These are phyloP conservation scores for Flexamia atlantica DNA, from an alignment of 2,888 invertebrate genomes.

Conservation along the genomic window DNA sequence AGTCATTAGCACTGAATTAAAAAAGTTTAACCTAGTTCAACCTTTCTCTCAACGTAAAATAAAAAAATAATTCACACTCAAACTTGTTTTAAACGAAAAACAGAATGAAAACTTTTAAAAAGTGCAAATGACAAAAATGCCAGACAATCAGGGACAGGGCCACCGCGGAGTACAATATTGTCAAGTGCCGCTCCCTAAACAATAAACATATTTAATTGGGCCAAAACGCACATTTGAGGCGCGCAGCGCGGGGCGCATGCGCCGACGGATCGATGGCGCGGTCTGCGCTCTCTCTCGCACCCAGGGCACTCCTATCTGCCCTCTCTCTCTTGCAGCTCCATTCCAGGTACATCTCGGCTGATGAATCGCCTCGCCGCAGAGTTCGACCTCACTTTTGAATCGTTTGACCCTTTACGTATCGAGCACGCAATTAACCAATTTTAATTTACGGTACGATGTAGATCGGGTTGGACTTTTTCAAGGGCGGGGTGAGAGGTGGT, in stretches of 20 bases:
- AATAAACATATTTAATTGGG: conserved; percentile 50
- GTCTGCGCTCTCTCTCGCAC: conserved; percentile 31
- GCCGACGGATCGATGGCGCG: conserved; percentile 22
- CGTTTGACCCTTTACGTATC: neutral
- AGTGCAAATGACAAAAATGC: neutral
- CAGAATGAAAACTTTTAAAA: no score
- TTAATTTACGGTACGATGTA: no score
- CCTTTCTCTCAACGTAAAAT: no score
- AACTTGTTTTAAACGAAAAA: no score
- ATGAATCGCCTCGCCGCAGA: conserved; percentile 44
- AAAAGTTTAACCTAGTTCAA: no score
- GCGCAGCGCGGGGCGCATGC: conserved; percentile 17
- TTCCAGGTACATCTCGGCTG: conserved; percentile 53
- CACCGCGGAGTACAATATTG: neutral
- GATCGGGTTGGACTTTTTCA: no score
- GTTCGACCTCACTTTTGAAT: neutral
- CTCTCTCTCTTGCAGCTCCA: conserved; percentile 33
- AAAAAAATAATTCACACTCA: no score
- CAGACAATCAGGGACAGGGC: neutral
- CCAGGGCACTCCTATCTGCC: conserved; percentile 30
- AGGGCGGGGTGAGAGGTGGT: no score
- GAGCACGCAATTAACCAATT: neutral
- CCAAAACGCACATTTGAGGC: conserved; percentile 41
- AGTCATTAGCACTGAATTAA: no score
- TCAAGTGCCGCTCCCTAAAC: neutral